Conservation (phyloP, 2,888 invertebrate genomes). For the Rhogogaster chlorosoma region DNA sequence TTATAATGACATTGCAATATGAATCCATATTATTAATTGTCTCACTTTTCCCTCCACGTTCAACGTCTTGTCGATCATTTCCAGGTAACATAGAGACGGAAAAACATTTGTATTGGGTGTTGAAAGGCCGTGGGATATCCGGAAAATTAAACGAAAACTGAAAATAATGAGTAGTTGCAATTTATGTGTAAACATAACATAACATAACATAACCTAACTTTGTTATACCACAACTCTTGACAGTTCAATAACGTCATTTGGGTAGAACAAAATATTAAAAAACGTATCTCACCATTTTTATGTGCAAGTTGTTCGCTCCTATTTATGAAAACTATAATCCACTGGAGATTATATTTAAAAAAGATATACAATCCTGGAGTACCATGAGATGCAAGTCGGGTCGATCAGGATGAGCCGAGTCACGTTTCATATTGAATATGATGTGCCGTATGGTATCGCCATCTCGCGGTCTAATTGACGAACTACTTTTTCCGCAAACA, state of each 20-base stretch:
- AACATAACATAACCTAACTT: conserved; percentile 11
- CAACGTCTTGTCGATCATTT: conserved; percentile 95
- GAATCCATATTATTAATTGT: not conserved
- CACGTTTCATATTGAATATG: conserved; percentile 18
- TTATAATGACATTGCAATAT: not conserved
- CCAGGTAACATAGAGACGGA: conserved; percentile 98
- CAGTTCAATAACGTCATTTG: not conserved
- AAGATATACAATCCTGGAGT: conserved; percentile 33
- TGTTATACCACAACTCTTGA: not conserved
- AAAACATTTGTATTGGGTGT: conserved; percentile 92
- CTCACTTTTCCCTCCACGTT: conserved; percentile 97
- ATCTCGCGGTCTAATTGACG: no score
- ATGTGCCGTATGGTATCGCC: no score
- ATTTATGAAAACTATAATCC: not conserved
- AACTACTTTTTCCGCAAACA: no score
- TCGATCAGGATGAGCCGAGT: conserved; percentile 29
- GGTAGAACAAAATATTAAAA: not conserved
- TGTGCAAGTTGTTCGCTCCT: not conserved
- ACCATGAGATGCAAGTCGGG: not conserved
- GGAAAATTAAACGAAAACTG: conserved; percentile 94
- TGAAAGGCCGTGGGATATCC: conserved; percentile 89
- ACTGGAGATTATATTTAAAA: not conserved
- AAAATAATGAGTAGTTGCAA: conserved; percentile 78
- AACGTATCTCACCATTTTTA: conserved; percentile 26
- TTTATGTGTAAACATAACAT: not conserved